phyloP scores from a whole-genome alignment of 2,888 invertebrate genomes.

The Drymonia ruficornis region DNA sequence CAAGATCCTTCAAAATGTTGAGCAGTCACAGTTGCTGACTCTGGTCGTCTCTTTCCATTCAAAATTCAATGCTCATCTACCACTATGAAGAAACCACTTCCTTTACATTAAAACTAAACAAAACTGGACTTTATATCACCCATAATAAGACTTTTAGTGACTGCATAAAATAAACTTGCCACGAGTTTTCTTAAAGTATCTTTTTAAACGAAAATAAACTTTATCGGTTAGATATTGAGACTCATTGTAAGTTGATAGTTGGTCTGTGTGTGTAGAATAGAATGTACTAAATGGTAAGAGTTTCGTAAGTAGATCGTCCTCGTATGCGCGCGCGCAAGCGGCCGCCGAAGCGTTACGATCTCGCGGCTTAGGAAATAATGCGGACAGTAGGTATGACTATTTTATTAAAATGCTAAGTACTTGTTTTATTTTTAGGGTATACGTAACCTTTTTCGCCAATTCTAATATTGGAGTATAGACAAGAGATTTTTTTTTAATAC shows the following conservation, averaged over 20 bases:
- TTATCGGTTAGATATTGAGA: constrained; percentile 5
- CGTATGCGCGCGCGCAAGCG: constrained; percentile 42
- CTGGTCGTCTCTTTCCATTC: background rate
- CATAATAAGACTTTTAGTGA: background rate
- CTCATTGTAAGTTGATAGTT: constrained; percentile 7
- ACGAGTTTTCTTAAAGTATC: constrained; percentile 5
- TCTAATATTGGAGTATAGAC: no score
- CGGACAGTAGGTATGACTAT: background rate
- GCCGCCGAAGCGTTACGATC: constrained; percentile 46
- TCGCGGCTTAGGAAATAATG: constrained; percentile 29
- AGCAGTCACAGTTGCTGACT: background rate
- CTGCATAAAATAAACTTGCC: background rate
- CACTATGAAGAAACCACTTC: background rate
- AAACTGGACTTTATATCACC: background rate
- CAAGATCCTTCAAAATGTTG: background rate
- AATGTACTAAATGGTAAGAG: constrained; percentile 33
- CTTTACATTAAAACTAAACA: background rate
- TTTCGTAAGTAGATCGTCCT: constrained; percentile 48
- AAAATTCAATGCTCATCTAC: background rate
- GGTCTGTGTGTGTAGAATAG: constrained; percentile 24
- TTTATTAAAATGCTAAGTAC: background rate
- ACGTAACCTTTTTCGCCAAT: no score
- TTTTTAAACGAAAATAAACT: constrained; percentile 9
- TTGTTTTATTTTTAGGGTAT: no score
- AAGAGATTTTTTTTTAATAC: no score